A percentile compares a stretch with the other conserved stretches of the same genome.
Conservation (phyloP, 2,888 invertebrate genomes). For the Tipula vernalis region DNA sequence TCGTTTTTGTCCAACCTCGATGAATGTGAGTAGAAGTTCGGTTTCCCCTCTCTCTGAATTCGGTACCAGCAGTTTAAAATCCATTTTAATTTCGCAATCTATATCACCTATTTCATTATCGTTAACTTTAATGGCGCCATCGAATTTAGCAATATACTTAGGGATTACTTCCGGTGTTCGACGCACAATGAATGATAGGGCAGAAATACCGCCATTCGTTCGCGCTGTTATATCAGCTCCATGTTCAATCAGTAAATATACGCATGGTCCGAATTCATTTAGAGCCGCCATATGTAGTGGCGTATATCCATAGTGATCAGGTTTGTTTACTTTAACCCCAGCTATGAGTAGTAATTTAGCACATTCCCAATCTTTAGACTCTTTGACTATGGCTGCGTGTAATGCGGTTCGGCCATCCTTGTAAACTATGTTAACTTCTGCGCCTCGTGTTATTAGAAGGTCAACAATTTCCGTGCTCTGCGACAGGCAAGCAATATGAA, state of each 20-base stretch:
- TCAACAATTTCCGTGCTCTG: slow-evolving; percentile 69
- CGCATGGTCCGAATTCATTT: slow-evolving; percentile 68
- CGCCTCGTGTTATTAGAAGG: slow-evolving; percentile 49
- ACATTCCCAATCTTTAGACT: slow-evolving; percentile 52
- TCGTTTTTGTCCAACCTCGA: slow-evolving; percentile 68
- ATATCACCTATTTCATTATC: slow-evolving; percentile 79
- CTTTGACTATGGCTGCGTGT: slow-evolving; percentile 69
- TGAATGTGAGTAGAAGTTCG: slow-evolving; percentile 54
- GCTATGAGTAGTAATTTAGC: slow-evolving; percentile 50
- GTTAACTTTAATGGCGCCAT: slow-evolving; percentile 61
- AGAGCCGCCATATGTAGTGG: slow-evolving; percentile 72
- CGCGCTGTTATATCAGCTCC: slow-evolving; percentile 71
- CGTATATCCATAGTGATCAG: slow-evolving; percentile 73
- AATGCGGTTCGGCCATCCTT: slow-evolving; percentile 64
- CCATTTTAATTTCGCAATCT: slow-evolving; percentile 67
- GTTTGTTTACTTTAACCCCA: slow-evolving; percentile 60
- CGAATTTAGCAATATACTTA: slow-evolving; percentile 54
- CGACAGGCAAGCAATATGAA: slow-evolving; percentile 71
- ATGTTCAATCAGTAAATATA: slow-evolving; percentile 56
- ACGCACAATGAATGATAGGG: slow-evolving; percentile 68
- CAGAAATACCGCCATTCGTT: slow-evolving; percentile 70
- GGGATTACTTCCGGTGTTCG: slow-evolving; percentile 72
- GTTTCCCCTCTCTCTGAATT: slow-evolving; percentile 52
- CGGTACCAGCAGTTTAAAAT: slow-evolving; percentile 49
- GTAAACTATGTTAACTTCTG: slow-evolving; percentile 53